Evolutionary conservation across 2,113 vertebrate species (phyloP).

Genomic region (Clarias magur): DNA sequence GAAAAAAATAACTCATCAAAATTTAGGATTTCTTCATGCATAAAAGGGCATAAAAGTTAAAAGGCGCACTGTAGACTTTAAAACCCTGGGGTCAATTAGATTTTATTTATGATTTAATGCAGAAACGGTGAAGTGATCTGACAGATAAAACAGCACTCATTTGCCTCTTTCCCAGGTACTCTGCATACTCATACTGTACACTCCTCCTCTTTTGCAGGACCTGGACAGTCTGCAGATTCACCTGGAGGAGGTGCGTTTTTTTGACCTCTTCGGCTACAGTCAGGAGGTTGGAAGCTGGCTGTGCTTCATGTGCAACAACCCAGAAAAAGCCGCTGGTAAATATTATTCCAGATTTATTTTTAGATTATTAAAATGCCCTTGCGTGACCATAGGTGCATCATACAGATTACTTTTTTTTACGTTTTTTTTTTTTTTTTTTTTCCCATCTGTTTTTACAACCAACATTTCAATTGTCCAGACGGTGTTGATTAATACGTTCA

Average conservation of each 20-base stretch:
- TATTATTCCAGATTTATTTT: neutral
- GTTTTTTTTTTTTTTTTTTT: neutral
- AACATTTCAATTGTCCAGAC: neutral
- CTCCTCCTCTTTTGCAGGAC: slow-evolving; percentile 73
- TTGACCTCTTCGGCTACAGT: slow-evolving; percentile 94
- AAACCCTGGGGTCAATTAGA: neutral
- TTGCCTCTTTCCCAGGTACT: neutral
- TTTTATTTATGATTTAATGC: neutral
- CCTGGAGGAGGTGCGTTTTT: slow-evolving; percentile 93
- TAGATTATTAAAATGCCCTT: neutral
- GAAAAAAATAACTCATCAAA: neutral
- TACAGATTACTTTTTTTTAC: neutral
- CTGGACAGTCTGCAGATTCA: slow-evolving; percentile 85
- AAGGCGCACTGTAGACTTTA: neutral
- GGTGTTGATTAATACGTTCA: neutral
- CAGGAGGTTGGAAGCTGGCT: slow-evolving; percentile 85
- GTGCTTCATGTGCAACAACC: slow-evolving; percentile 98
- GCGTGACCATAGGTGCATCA: too few species aligned
- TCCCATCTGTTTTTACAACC: neutral
- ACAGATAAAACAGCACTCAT: neutral
- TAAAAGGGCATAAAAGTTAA: neutral
- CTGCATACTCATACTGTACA: neutral
- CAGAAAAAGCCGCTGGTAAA: slow-evolving; percentile 89
- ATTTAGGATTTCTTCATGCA: neutral
- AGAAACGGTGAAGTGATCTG: neutral